Conservation (phyloP, 2,888 invertebrate species). For the Heliconius cydno region DNA sequence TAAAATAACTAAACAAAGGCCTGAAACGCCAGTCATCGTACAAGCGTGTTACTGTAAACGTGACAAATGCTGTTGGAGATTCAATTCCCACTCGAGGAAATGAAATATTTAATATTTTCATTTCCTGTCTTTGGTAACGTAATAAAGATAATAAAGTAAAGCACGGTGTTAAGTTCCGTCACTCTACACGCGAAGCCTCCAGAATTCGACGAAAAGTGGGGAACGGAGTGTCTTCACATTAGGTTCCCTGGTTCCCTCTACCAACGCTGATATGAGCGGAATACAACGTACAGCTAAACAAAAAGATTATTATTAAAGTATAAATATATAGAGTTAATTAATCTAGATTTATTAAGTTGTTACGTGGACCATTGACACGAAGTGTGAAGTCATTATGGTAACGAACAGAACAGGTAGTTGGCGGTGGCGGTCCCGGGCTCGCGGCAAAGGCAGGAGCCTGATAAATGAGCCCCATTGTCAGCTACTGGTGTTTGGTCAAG, state of each 20-base stretch:
- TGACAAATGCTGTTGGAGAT: too few species aligned
- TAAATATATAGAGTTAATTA: conserved; percentile 16
- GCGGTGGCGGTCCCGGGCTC: neutral
- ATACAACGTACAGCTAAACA: neutral
- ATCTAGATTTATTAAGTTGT: conserved; percentile 28
- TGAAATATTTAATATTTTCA: neutral
- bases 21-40: too few species aligned
- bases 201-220: too few species aligned
- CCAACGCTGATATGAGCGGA: neutral
- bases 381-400: conserved; percentile 40
- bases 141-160: too few species aligned
- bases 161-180: too few species aligned
- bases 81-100: neutral
- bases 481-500: conserved; percentile 51
- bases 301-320: neutral
- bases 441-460: conserved; percentile 49
- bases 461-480: conserved; percentile 55
- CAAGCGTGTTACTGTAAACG: too few species aligned
- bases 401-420: conserved; percentile 44
- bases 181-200: too few species aligned
- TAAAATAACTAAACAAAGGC: too few species aligned
- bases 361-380: conserved; percentile 25
- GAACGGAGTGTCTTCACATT: too few species aligned
- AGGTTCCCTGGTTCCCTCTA: neutral
- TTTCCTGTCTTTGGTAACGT: too few species aligned